A percentile compares a stretch with the other conserved stretches of the same genome.
Evolutionary conservation across 2,113 vertebrate genomes (phyloP).

Genomic region (Rhynchopsitta pachyrhyncha): DNA sequence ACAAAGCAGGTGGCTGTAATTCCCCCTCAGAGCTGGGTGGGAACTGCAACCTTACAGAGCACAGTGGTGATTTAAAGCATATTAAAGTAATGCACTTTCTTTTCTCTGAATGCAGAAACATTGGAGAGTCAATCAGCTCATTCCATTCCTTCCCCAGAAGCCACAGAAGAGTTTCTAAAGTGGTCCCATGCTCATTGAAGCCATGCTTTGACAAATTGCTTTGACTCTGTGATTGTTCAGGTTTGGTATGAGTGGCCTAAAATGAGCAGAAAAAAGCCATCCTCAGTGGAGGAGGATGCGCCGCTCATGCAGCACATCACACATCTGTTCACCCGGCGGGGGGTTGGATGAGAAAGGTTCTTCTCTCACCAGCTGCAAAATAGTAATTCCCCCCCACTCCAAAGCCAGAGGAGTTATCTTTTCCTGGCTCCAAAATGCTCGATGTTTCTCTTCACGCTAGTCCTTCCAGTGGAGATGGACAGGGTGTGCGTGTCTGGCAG

Average conservation of each 20-base stretch:
- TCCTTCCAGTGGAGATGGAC: not conserved
- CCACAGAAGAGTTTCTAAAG: not conserved
- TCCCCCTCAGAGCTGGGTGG: not conserved
- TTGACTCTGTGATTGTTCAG: not conserved
- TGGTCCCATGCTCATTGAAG: not conserved
- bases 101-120: not conserved
- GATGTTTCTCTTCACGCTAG: not conserved
- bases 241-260: not conserved
- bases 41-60: not conserved
- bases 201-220: not conserved
- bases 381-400: not conserved
- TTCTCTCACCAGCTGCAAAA: not conserved
- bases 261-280: not conserved
- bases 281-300: not conserved
- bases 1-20: not conserved
- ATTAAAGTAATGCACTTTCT: not conserved
- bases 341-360: not conserved
- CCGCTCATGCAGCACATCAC: not conserved
- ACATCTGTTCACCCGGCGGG: not conserved
- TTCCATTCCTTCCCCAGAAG: not conserved
- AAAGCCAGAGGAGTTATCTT: not conserved
- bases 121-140: not conserved
- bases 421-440: not conserved
- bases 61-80: not conserved
- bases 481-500: not conserved